A percentile compares a stretch with the other conserved stretches of the same genome.
Conservation (phyloP, 2,888 invertebrate genomes). For the Anagyrus pseudococci region DNA sequence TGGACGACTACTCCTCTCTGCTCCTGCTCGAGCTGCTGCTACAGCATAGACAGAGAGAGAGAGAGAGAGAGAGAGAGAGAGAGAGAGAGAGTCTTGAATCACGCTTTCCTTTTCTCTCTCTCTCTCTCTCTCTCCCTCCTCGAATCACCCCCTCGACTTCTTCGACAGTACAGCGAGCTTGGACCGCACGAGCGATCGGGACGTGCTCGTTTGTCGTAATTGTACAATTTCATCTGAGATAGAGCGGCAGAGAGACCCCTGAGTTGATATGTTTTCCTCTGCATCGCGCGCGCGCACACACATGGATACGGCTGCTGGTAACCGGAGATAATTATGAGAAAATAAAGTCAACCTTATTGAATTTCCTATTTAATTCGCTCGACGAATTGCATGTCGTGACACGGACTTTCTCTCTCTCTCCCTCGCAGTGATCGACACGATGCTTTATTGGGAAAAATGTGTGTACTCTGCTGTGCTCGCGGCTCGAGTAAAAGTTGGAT, state of each 20-base stretch:
- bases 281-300: no score
- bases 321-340: conserved; percentile 17
- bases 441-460: no score
- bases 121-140: no score
- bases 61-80: not conserved
- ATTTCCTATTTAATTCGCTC: no score
- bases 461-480: no score
- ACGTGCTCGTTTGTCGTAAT: conserved; percentile 30
- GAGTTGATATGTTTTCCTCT: conserved; percentile 15
- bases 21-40: conserved; percentile 6
- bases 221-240: conserved; percentile 34
- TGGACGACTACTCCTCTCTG: no score
- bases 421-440: no score
- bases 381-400: no score
- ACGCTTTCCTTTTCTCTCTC: no score
- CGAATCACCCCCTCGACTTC: not conserved
- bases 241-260: not conserved
- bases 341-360: conserved; percentile 20
- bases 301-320: not conserved
- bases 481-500: no score
- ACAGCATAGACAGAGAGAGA: not conserved
- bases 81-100: not conserved
- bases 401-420: no score
- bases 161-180: not conserved
- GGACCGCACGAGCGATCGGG: not conserved